Conservation (phyloP, 2,888 invertebrate species). For the Uropetala carovei region DNA sequence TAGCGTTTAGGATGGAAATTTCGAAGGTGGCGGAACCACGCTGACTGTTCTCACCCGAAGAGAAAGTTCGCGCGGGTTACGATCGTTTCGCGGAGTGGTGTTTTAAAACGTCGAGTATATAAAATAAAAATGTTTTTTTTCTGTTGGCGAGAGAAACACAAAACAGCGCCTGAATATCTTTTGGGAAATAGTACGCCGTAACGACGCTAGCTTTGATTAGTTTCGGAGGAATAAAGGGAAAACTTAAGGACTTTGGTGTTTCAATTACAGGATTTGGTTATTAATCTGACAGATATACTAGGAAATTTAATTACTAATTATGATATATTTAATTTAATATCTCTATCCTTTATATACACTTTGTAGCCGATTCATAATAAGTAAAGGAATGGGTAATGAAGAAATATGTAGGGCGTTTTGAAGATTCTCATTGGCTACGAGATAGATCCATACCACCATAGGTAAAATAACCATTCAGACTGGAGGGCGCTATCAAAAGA, state of each 20-base stretch:
- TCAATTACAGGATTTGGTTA: background rate
- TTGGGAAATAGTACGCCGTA: background rate
- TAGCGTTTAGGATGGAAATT: background rate
- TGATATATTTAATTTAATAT: too few species aligned
- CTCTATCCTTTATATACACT: too few species aligned
- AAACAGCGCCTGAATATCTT: background rate
- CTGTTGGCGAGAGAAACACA: background rate
- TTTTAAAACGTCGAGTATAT: background rate
- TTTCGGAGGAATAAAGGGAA: background rate
- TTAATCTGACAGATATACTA: background rate
- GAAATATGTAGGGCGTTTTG: too few species aligned
- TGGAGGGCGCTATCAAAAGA: too few species aligned
- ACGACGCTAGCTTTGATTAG: background rate
- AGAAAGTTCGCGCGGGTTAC: background rate
- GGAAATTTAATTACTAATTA: too few species aligned
- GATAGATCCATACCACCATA: too few species aligned
- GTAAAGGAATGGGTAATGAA: too few species aligned
- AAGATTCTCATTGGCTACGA: too few species aligned
- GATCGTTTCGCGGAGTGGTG: background rate
- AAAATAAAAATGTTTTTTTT: background rate
- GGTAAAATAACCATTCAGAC: too few species aligned
- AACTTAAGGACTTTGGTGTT: background rate
- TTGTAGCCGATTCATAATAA: too few species aligned
- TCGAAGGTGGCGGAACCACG: background rate
- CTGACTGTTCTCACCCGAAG: background rate